Conservation (phyloP, 2,797 vertebrate species). For the Tapirus indicus region DNA sequence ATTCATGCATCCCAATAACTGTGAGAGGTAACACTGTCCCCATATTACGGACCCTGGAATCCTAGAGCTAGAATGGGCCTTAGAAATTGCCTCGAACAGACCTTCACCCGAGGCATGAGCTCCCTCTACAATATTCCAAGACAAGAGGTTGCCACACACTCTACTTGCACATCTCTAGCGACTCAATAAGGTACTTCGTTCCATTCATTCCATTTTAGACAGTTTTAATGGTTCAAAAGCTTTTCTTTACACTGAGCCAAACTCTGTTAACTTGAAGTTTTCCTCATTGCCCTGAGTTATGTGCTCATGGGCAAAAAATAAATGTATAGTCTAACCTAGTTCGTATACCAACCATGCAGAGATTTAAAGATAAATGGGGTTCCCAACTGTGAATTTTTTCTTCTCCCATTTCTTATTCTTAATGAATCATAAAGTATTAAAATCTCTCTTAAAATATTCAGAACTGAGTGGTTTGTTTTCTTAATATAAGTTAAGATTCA, state of each 20-base stretch:
- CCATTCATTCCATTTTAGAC: conserved; percentile 36
- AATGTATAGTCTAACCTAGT: conserved; percentile 8
- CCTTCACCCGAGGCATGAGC: background rate
- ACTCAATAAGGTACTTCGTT: background rate
- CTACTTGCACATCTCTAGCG: background rate
- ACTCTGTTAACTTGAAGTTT: conserved; percentile 26
- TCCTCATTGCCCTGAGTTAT: background rate
- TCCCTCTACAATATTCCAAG: background rate
- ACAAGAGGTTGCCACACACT: background rate
- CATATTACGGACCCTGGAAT: background rate
- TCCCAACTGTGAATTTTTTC: background rate
- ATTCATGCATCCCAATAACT: background rate
- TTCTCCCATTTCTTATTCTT: background rate
- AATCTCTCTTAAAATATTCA: background rate
- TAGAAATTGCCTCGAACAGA: background rate
- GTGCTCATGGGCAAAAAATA: background rate
- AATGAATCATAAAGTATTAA: conserved; percentile 1
- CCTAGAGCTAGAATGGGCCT: conserved; percentile 28
- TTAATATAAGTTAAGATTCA: conserved; percentile 26
- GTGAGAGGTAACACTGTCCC: background rate
- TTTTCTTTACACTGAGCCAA: background rate
- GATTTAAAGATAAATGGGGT: conserved; percentile 9
- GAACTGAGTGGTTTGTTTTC: conserved; percentile 9
- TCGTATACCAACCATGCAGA: conserved; percentile 3
- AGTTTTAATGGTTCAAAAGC: conserved; percentile 12